phyloP scores from a whole-genome alignment of 2,797 vertebrate genomes.

The Hippocampus kuda region DNA sequence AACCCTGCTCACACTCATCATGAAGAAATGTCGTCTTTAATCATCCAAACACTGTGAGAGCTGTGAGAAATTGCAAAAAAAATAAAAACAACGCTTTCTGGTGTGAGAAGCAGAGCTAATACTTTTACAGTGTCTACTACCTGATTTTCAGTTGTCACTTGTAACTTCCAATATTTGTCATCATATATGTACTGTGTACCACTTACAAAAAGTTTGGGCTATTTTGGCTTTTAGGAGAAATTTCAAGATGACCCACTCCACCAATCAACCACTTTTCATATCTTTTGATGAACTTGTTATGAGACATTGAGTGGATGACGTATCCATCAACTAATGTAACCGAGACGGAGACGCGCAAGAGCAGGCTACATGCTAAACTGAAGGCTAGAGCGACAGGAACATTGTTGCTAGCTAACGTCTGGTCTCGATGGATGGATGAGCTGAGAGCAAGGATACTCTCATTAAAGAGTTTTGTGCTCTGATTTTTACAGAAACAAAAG shows the following conservation, averaged over 20 bases:
- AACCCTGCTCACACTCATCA: constrained; percentile 34
- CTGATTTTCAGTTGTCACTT: not conserved
- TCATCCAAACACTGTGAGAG: not conserved
- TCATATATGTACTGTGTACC: not conserved
- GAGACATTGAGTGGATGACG: not conserved
- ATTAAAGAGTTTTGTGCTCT: too few relatives aligned
- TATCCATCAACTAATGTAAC: not conserved
- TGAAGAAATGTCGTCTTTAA: constrained; percentile 4
- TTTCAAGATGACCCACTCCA: too few relatives aligned
- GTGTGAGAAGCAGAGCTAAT: not conserved
- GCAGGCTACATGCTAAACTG: not conserved
- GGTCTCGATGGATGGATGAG: too few relatives aligned
- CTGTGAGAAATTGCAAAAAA: constrained; percentile 1
- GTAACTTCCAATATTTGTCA: not conserved
- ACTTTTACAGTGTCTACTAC: not conserved
- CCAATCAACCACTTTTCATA: too few relatives aligned
- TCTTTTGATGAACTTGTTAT: not conserved
- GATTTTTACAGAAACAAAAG: too few relatives aligned
- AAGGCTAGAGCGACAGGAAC: not conserved
- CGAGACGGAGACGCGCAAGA: not conserved
- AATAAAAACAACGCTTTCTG: not conserved
- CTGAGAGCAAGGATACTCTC: too few relatives aligned
- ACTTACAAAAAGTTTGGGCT: too few relatives aligned
- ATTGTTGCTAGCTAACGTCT: too few relatives aligned
- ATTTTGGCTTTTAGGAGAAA: too few relatives aligned